Percentiles rank a stretch among this genome's conserved stretches.
Evolutionary conservation across 1,140 invertebrate genomes (phyloP).

Genomic region (Euborellia annulipes): DNA sequence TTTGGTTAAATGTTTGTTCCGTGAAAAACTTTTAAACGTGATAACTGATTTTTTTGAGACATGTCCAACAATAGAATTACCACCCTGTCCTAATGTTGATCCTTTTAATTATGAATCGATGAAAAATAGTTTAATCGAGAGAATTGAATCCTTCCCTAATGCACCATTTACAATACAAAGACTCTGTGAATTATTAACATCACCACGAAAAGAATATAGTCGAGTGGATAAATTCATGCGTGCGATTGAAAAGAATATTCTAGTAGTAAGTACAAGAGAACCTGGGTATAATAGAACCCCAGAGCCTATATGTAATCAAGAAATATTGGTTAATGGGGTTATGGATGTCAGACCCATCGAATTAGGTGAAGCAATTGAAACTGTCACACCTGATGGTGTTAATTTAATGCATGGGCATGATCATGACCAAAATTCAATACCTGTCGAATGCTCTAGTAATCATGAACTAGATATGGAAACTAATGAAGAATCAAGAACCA

Average conservation of each 20-base stretch:
- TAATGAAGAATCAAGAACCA: no score
- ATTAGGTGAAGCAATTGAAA: conserved; percentile 8
- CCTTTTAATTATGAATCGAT: conserved; percentile 80
- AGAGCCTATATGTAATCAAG: conserved; percentile 22
- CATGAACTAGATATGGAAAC: conserved; percentile 3
- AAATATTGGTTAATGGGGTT: conserved; percentile 10
- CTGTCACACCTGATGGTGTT: conserved; percentile 5
- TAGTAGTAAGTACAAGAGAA: conserved; percentile 90
- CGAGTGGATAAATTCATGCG: conserved; percentile 91
- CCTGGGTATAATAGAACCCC: conserved; percentile 45
- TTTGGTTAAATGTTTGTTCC: conserved; percentile 69
- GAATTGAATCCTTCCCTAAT: conserved; percentile 65
- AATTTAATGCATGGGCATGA: conserved; percentile 7
- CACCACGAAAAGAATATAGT: conserved; percentile 86
- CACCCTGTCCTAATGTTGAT: conserved; percentile 76
- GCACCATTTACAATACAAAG: conserved; percentile 94
- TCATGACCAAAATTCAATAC: neutral
- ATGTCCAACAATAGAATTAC: conserved; percentile 52
- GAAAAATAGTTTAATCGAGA: conserved; percentile 68
- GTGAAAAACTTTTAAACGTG: conserved; percentile 70
- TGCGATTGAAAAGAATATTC: conserved; percentile 84
- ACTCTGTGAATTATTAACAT: conserved; percentile 81
- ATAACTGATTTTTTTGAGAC: conserved; percentile 75
- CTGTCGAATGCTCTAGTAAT: neutral
- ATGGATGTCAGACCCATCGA: conserved; percentile 6